Percentiles rank a stretch among this genome's conserved stretches.
These are phyloP conservation scores for Platycercus adscitus DNA, from an alignment of 2,113 vertebrate species.

Conservation along the genomic window DNA sequence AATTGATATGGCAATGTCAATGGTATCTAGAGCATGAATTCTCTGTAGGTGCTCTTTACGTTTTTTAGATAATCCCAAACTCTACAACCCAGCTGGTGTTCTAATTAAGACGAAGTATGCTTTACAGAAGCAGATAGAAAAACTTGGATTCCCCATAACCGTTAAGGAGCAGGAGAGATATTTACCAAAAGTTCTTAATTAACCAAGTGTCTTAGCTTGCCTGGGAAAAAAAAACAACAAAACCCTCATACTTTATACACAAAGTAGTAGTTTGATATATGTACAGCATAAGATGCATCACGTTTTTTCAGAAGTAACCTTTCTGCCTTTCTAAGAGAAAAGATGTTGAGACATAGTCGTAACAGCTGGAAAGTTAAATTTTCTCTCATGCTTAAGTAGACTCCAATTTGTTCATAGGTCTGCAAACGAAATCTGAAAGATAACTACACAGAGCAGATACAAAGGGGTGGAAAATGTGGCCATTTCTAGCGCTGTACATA, in stretches of 20 bases:
- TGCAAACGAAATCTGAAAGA: not conserved
- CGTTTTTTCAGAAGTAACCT: not conserved
- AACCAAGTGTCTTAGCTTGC: not conserved
- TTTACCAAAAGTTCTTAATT: not conserved
- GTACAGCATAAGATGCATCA: not conserved
- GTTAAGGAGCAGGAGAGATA: not conserved
- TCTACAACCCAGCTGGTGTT: not conserved
- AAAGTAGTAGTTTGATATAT: not conserved
- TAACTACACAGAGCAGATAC: not conserved
- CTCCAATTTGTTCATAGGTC: not conserved
- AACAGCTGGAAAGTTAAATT: not conserved
- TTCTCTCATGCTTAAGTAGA: not conserved
- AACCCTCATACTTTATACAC: fast-evolving
- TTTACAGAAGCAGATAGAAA: not conserved
- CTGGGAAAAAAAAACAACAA: not conserved
- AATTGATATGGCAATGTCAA: not conserved
- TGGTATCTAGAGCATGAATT: not conserved
- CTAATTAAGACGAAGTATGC: not conserved
- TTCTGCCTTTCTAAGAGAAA: not conserved
- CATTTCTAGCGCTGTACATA: not conserved
- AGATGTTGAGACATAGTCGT: not conserved
- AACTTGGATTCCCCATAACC: not conserved
- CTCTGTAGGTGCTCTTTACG: not conserved
- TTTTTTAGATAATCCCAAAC: not conserved
- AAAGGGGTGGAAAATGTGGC: not conserved